Conservation (phyloP, 1,140 invertebrate species). For the Himalopsyche phryganea region DNA sequence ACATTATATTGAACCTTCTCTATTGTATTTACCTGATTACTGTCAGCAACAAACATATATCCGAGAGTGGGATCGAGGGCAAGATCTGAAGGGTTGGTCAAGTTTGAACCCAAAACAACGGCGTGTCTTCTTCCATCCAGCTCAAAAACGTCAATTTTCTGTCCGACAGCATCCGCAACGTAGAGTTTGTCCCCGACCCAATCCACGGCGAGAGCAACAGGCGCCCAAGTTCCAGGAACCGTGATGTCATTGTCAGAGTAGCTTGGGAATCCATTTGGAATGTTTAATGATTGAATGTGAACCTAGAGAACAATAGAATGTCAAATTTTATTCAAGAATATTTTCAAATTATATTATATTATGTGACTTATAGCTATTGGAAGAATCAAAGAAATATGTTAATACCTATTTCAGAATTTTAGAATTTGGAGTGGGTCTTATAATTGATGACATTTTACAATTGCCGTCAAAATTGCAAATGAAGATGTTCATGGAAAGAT, state of each 20-base stretch:
- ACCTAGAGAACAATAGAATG: slow-evolving; percentile 46
- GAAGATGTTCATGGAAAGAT: too few relatives aligned
- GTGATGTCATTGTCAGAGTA: slow-evolving; percentile 64
- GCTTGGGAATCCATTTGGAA: slow-evolving; percentile 41
- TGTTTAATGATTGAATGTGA: slow-evolving; percentile 59
- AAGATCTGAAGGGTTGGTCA: slow-evolving; percentile 87
- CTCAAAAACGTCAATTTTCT: slow-evolving; percentile 93
- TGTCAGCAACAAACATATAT: slow-evolving; percentile 92
- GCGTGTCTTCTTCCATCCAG: slow-evolving; percentile 78
- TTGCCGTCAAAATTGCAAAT: too few relatives aligned
- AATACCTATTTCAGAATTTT: too few relatives aligned
- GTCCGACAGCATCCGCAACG: slow-evolving; percentile 87
- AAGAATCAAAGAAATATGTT: too few relatives aligned
- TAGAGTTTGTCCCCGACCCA: slow-evolving; percentile 97
- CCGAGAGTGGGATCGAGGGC: slow-evolving; percentile 87
- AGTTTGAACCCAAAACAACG: slow-evolving; percentile 86
- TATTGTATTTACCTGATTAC: slow-evolving; percentile 76
- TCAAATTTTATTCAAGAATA: not conserved
- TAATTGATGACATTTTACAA: too few relatives aligned
- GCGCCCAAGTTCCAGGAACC: slow-evolving; percentile 79
- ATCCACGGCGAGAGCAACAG: slow-evolving; percentile 89
- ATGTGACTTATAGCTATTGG: too few relatives aligned
- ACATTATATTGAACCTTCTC: too few relatives aligned
- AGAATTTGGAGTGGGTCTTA: too few relatives aligned
- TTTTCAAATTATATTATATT: too few relatives aligned